Evolutionary conservation across 1,140 invertebrate genomes (phyloP).

Genomic region (Neotoxoptera formosana): DNA sequence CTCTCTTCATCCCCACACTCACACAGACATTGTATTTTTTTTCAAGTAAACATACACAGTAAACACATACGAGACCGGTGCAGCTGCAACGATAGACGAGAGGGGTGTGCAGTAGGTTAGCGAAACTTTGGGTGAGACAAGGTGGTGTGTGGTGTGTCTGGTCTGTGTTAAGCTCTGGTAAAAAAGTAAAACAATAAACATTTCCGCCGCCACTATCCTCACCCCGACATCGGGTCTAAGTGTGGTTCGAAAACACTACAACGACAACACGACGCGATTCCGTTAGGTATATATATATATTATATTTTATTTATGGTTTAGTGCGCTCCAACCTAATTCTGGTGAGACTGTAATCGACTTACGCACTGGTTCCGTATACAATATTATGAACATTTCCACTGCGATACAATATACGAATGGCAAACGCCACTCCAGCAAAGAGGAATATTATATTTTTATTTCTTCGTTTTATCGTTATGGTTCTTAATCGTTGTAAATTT

Average conservation of each 20-base stretch:
- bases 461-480: background rate
- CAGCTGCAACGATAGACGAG: background rate
- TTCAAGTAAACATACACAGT: background rate
- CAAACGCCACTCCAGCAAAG: background rate
- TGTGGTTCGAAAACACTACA: background rate
- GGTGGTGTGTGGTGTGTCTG: background rate
- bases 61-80: background rate
- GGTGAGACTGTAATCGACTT: background rate
- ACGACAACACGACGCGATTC: background rate
- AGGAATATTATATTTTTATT: background rate
- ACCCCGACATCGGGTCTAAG: background rate
- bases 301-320: background rate
- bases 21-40: background rate
- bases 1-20: background rate
- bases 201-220: background rate
- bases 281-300: background rate
- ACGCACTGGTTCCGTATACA: background rate
- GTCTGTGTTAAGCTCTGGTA: background rate
- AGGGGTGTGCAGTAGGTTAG: background rate
- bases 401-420: background rate
- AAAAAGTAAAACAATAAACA: conserved; percentile 21
- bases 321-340: background rate
- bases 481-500: background rate
- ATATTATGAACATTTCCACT: background rate
- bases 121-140: background rate